phyloP scores from a whole-genome alignment of 2,888 invertebrate species.

The Lordiphosa fenestrarum region DNA sequence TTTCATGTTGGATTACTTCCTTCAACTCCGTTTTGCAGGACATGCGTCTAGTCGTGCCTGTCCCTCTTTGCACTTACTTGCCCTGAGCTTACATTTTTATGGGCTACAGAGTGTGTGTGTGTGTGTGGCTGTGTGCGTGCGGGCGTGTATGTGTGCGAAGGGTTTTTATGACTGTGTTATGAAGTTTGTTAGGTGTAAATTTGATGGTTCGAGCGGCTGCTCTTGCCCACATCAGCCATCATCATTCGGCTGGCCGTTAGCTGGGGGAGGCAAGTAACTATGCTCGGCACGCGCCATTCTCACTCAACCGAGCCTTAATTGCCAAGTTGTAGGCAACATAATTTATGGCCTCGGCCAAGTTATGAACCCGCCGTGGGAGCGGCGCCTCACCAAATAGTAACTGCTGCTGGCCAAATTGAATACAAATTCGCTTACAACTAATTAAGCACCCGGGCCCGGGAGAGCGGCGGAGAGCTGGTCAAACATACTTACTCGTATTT shows the following conservation, averaged over 20 bases:
- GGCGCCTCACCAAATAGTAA: not conserved
- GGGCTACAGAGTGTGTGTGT: conserved; percentile 15
- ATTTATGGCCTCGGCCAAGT: conserved; percentile 61
- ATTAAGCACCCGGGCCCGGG: conserved; percentile 44
- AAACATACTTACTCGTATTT: no score
- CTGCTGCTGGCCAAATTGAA: conserved; percentile 53
- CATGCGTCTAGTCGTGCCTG: conserved; percentile 1
- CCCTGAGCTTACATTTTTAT: conserved; percentile 27
- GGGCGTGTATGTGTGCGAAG: conserved; percentile 15
- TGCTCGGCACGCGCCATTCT: conserved; percentile 8
- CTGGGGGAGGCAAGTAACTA: not conserved
- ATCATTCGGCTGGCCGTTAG: not conserved
- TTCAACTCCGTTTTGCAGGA: no score
- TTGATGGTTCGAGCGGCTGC: conserved; percentile 56
- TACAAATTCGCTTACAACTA: conserved; percentile 70
- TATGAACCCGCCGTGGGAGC: conserved; percentile 28
- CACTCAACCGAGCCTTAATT: conserved; percentile 48
- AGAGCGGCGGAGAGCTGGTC: not conserved
- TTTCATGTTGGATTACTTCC: no score
- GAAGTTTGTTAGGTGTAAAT: conserved; percentile 73
- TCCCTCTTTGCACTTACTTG: conserved; percentile 10
- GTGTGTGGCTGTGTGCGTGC: conserved; percentile 5
- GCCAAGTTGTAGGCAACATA: conserved; percentile 70
- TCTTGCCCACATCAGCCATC: conserved; percentile 14
- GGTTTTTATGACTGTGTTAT: conserved; percentile 68